phyloP scores from a whole-genome alignment of 1,140 invertebrate species.

The Sycophaga agraensis region DNA sequence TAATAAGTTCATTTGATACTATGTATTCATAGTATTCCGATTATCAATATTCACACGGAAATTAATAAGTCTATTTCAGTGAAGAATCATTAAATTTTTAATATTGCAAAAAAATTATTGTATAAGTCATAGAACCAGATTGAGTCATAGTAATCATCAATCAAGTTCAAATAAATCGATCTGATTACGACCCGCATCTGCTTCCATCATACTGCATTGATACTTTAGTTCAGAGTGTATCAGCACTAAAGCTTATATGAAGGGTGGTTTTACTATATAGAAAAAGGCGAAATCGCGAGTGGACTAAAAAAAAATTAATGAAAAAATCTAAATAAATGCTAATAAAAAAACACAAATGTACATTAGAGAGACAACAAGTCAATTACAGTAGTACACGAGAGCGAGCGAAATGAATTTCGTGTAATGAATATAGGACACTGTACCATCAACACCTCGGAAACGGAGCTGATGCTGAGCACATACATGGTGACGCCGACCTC shows the following conservation, averaged over 20 bases:
- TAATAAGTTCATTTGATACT: too few relatives aligned
- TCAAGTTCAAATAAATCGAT: too few relatives aligned
- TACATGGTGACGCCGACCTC: slow-evolving; percentile 97
- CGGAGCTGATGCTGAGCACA: slow-evolving; percentile 96
- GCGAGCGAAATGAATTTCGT: slow-evolving; percentile 38
- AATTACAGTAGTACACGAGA: slow-evolving; percentile 31
- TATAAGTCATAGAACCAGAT: too few relatives aligned
- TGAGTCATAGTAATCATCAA: too few relatives aligned
- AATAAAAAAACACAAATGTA: slow-evolving; percentile 20
- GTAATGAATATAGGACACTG: slow-evolving; percentile 57
- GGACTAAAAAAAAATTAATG: slow-evolving; percentile 1
- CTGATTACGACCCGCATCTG: too few relatives aligned
- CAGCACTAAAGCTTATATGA: neutral
- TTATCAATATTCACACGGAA: too few relatives aligned
- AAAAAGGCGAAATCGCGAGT: neutral
- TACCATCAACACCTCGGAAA: slow-evolving; percentile 98
- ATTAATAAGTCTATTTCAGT: too few relatives aligned
- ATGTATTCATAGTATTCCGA: too few relatives aligned
- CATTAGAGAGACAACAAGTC: slow-evolving; percentile 11
- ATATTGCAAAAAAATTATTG: too few relatives aligned
- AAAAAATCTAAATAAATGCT: neutral
- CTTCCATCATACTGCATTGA: neutral
- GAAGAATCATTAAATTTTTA: too few relatives aligned
- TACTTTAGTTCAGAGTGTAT: neutral
- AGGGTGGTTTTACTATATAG: slow-evolving; percentile 4